A percentile compares a stretch with the other conserved stretches of the same genome.
Conservation (phyloP, 2,888 invertebrate species). For the Drosophila mercatorum region DNA sequence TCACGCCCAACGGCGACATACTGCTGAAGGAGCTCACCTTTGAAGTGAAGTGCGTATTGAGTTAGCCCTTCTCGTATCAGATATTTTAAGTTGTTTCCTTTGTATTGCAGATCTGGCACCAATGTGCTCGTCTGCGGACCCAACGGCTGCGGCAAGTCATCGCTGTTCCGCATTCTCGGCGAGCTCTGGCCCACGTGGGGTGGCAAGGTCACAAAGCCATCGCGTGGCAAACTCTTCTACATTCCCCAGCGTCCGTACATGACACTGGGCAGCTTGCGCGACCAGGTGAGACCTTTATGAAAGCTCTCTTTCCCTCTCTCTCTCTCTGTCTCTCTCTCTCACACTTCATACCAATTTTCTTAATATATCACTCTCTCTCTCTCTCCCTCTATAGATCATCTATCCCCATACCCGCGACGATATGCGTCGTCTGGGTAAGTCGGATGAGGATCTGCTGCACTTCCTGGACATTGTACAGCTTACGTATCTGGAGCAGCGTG, state of each 20-base stretch:
- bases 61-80: background rate
- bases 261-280: slow-evolving; percentile 97
- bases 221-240: slow-evolving; percentile 94
- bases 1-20: slow-evolving; percentile 99
- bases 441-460: slow-evolving; percentile 91
- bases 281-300: slow-evolving; percentile 87
- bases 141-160: slow-evolving; percentile 99
- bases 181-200: slow-evolving; percentile 99
- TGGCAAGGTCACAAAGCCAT: slow-evolving; percentile 97
- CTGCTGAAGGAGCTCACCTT: slow-evolving; percentile 95
- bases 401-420: slow-evolving; percentile 97
- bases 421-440: slow-evolving; percentile 91
- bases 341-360: too few species aligned
- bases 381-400: slow-evolving; percentile 86
- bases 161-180: slow-evolving; percentile 97
- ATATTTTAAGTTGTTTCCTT: background rate
- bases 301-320: background rate
- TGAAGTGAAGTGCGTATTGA: slow-evolving; percentile 89
- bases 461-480: slow-evolving; percentile 94
- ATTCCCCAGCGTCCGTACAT: slow-evolving; percentile 99
- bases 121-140: slow-evolving; percentile 99
- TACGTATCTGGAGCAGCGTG: slow-evolving; percentile 92
- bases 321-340: background rate
- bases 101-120: slow-evolving; percentile 90
- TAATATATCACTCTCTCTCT: slow-evolving; percentile 44